These are phyloP conservation scores for Psammodynastes pulverulentus DNA, from an alignment of 2,113 vertebrate species.

Conservation along the genomic window DNA sequence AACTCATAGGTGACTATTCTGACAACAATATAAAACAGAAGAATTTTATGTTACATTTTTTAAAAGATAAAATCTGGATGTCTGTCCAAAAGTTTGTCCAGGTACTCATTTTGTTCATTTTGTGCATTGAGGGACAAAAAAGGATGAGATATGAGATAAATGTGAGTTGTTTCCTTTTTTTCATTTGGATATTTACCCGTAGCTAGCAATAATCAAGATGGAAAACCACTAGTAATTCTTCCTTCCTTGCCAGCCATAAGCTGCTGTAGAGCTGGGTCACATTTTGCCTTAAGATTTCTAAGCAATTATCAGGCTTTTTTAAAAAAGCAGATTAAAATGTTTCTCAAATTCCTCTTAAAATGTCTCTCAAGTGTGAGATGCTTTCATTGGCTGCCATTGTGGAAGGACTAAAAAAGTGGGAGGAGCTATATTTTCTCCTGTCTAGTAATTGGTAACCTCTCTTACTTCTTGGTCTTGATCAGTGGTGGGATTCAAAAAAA, in stretches of 20 bases:
- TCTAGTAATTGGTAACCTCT: neutral
- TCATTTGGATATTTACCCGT: neutral
- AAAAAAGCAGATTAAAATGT: neutral
- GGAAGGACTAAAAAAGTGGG: neutral
- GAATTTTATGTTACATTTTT: neutral
- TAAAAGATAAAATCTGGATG: constrained; percentile 34
- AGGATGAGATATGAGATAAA: neutral
- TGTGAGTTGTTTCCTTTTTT: neutral
- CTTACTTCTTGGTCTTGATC: neutral
- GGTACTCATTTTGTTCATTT: constrained; percentile 35
- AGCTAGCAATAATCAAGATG: neutral
- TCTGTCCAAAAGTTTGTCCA: constrained; percentile 34
- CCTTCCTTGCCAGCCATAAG: neutral
- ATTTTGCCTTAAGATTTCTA: neutral
- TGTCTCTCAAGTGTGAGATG: neutral
- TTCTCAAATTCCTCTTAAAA: neutral
- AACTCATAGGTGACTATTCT: constrained; percentile 29
- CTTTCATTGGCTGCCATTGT: neutral
- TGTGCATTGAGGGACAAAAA: constrained; percentile 31
- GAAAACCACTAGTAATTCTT: neutral
- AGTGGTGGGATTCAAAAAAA: too few relatives aligned
- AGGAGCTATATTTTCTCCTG: neutral
- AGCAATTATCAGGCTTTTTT: neutral
- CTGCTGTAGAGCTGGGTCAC: neutral
- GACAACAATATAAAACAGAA: constrained; percentile 27